phyloP scores from a whole-genome alignment of 2,797 vertebrate genomes.

The Tenualosa thibaudeaui region DNA sequence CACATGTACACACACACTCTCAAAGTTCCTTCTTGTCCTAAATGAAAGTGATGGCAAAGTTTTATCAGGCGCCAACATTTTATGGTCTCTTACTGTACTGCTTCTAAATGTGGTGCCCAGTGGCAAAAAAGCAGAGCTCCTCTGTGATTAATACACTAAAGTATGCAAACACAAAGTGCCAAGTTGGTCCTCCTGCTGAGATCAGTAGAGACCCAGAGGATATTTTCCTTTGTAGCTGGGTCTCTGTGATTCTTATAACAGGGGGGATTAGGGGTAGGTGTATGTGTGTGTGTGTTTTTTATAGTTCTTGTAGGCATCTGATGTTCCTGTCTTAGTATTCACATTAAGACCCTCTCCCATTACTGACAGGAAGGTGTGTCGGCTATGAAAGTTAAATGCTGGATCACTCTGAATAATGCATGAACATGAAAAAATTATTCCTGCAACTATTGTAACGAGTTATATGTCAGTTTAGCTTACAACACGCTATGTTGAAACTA shows the following conservation, averaged over 20 bases:
- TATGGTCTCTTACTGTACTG: neutral
- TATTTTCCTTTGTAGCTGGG: slow-evolving; percentile 28
- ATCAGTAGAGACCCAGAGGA: slow-evolving; percentile 22
- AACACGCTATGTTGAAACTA: neutral
- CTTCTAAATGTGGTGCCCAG: slow-evolving; percentile 13
- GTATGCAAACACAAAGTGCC: neutral
- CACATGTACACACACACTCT: neutral
- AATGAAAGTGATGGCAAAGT: slow-evolving; percentile 27
- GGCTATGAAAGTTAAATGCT: neutral
- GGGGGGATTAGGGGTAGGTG: neutral
- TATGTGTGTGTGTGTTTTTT: neutral
- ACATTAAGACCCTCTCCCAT: neutral
- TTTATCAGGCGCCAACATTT: neutral
- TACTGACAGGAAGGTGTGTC: neutral
- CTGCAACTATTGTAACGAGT: neutral
- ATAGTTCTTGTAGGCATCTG: neutral
- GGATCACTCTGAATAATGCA: slow-evolving; percentile 7
- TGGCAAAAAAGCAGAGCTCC: neutral
- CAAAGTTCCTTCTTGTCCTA: slow-evolving; percentile 16
- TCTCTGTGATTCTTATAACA: slow-evolving; percentile 23
- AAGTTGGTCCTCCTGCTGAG: slow-evolving; percentile 17
- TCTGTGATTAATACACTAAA: slow-evolving; percentile 37
- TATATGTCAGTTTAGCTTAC: neutral
- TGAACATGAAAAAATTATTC: neutral
- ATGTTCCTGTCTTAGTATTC: slow-evolving; percentile 2